A percentile compares a stretch with the other conserved stretches of the same genome.
These are phyloP conservation scores for Synergus laeviventris DNA, from an alignment of 2,888 invertebrate genomes.

Conservation along the genomic window DNA sequence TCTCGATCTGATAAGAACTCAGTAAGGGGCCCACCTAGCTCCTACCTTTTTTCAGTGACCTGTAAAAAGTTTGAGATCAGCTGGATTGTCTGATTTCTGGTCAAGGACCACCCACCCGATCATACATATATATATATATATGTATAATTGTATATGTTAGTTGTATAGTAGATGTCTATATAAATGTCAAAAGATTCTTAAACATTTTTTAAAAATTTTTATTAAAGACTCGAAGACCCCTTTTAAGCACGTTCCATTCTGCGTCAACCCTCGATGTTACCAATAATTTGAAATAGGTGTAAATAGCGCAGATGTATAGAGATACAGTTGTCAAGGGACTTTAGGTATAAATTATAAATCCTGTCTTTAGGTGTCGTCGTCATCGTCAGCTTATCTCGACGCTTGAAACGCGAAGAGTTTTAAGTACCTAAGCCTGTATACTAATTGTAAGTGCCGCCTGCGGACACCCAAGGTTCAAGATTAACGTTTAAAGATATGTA, in stretches of 20 bases:
- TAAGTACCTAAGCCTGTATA: constrained; percentile 52
- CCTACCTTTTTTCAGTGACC: constrained; percentile 62
- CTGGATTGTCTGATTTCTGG: constrained; percentile 45
- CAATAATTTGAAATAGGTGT: constrained; percentile 58
- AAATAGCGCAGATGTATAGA: constrained; percentile 44
- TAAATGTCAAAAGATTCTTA: background rate
- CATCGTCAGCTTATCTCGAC: constrained; percentile 48
- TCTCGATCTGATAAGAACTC: constrained; percentile 67
- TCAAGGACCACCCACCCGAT: constrained; percentile 69
- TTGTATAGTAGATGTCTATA: constrained; percentile 8
- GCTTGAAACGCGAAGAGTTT: constrained; percentile 43
- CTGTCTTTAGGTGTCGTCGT: constrained; percentile 49
- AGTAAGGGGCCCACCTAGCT: constrained; percentile 44
- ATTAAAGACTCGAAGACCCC: constrained; percentile 27
- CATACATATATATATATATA: constrained; percentile 43
- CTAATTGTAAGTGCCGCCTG: constrained; percentile 53
- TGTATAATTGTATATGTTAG: constrained; percentile 45
- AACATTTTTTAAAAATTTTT: constrained; percentile 3
- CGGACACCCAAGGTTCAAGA: constrained; percentile 37
- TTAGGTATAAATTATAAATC: constrained; percentile 51
- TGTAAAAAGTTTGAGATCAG: constrained; percentile 62
- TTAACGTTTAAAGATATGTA: constrained; percentile 45
- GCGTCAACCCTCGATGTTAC: constrained; percentile 54
- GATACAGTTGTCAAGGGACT: constrained; percentile 41
- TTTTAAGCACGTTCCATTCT: constrained; percentile 28